phyloP scores from a whole-genome alignment of 2,888 invertebrate species.

The Xestia xanthographa region DNA sequence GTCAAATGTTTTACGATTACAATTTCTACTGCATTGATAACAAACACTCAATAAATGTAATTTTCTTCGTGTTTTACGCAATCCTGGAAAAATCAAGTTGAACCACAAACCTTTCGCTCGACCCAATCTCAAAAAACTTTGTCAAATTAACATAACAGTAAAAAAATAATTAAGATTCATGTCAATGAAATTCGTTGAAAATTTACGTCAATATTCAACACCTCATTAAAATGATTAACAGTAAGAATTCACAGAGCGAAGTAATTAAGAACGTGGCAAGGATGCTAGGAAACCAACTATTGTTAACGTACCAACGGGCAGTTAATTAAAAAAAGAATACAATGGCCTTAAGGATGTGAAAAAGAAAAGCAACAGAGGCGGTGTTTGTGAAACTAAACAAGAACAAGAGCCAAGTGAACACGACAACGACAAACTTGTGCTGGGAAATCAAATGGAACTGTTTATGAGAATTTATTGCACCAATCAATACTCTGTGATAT shows the following conservation, averaged over 20 bases:
- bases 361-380: conserved; percentile 71
- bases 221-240: conserved; percentile 30
- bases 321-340: conserved; percentile 69
- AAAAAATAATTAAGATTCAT: conserved; percentile 15
- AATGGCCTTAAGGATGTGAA: conserved; percentile 77
- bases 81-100: not conserved
- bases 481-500: conserved; percentile 30
- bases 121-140: conserved; percentile 5
- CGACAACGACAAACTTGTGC: conserved; percentile 47
- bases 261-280: conserved; percentile 60
- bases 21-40: conserved; percentile 6
- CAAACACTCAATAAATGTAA: not conserved
- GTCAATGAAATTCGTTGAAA: conserved; percentile 32
- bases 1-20: conserved; percentile 1
- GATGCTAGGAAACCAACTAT: conserved; percentile 69
- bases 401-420: conserved; percentile 39
- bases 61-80: not conserved
- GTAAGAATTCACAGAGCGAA: conserved; percentile 32
- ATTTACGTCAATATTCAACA: conserved; percentile 20
- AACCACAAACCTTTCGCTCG: not conserved
- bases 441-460: conserved; percentile 56
- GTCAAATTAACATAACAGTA: conserved; percentile 12
- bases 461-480: conserved; percentile 60
- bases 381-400: conserved; percentile 71
- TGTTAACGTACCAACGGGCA: conserved; percentile 66